Conservation (phyloP, 2,797 vertebrate genomes). For the Lepidocolaptes lacrymiger region DNA sequence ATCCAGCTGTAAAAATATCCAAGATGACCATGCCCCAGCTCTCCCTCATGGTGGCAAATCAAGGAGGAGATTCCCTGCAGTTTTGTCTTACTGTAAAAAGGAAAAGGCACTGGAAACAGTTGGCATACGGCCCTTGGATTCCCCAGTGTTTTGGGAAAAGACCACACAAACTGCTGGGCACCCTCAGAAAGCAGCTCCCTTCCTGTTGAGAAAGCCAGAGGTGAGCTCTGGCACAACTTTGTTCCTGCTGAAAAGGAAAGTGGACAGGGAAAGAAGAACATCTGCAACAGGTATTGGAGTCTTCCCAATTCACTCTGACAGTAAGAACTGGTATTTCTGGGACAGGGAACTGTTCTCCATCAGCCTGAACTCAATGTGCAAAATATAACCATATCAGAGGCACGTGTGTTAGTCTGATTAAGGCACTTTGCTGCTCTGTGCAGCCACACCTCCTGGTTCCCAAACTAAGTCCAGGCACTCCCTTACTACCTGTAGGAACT, state of each 20-base stretch:
- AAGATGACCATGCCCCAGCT: neutral
- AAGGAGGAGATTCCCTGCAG: neutral
- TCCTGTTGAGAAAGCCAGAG: neutral
- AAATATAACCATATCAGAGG: neutral
- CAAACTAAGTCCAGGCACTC: neutral
- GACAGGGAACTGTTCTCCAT: neutral
- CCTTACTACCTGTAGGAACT: neutral
- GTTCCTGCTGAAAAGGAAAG: neutral
- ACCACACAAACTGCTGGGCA: neutral
- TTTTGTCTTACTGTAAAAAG: neutral
- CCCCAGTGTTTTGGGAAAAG: neutral
- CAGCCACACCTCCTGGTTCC: neutral
- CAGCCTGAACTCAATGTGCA: neutral
- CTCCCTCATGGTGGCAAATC: neutral
- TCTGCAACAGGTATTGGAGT: neutral
- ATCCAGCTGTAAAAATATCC: neutral
- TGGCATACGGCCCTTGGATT: fast-evolving
- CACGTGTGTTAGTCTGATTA: neutral
- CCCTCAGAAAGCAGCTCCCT: neutral
- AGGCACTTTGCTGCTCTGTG: neutral
- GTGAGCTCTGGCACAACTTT: neutral
- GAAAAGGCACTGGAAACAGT: neutral
- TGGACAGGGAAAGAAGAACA: neutral
- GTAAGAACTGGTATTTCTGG: neutral
- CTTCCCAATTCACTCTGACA: neutral